Percentiles rank a stretch among this genome's conserved stretches.
phyloP scores from a whole-genome alignment of 2,113 vertebrate genomes.

The Cyphomyrus discorhynchus region DNA sequence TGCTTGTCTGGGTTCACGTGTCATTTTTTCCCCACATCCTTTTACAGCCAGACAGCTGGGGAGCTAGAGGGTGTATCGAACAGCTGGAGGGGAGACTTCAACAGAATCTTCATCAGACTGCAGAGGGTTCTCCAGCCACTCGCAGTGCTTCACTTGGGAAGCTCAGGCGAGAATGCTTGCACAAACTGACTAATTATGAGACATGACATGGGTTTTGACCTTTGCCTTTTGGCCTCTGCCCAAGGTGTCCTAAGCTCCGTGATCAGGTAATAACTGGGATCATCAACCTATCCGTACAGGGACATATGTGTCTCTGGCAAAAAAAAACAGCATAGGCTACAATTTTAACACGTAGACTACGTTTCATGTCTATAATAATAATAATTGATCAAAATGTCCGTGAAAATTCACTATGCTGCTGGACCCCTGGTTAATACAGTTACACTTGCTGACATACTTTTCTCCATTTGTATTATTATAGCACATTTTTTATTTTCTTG shows the following conservation, averaged over 20 bases:
- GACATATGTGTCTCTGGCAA: not conserved
- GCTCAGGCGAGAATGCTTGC: not conserved
- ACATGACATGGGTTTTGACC: not conserved
- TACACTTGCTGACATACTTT: not conserved
- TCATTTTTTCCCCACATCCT: slow-evolving; percentile 16
- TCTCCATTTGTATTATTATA: not conserved
- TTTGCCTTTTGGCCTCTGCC: not conserved
- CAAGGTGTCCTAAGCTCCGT: slow-evolving; percentile 1
- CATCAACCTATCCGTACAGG: not conserved
- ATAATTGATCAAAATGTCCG: not conserved
- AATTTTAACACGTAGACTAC: not conserved
- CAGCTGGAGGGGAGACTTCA: slow-evolving; percentile 24
- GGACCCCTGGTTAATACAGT: not conserved
- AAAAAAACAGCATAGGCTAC: not conserved
- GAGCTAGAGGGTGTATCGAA: slow-evolving; percentile 9
- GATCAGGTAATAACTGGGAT: not conserved
- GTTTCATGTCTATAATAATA: not conserved
- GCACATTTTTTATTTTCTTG: not conserved
- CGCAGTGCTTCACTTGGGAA: not conserved
- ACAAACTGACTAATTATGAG: not conserved
- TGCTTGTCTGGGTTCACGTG: slow-evolving; percentile 1
- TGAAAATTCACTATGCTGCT: not conserved
- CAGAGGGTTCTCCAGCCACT: not conserved
- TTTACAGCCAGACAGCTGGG: slow-evolving; percentile 30
- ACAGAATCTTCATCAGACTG: not conserved